Evolutionary conservation across 2,797 vertebrate genomes (phyloP).

Genomic region (Dendrocincla fuliginosa): DNA sequence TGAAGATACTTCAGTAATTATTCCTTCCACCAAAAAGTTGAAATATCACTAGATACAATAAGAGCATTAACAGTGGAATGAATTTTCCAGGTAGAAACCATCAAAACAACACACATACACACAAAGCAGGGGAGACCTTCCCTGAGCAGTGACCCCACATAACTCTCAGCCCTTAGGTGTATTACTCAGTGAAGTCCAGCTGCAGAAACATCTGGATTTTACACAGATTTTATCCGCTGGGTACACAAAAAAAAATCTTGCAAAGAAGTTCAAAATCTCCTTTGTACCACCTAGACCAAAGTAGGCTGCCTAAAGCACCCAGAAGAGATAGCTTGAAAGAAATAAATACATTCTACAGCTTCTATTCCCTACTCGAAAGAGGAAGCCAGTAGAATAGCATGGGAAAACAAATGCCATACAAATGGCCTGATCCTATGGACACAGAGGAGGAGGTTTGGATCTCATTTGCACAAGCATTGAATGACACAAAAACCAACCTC

Average conservation of each 20-base stretch:
- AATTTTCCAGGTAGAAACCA: not conserved
- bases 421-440: not conserved
- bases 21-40: not conserved
- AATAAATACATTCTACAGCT: not conserved
- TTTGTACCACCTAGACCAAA: not conserved
- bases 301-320: not conserved
- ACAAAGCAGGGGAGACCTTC: not conserved
- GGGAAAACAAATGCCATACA: not conserved
- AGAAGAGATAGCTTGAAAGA: not conserved
- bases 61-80: not conserved
- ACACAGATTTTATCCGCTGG: not conserved
- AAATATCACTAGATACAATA: not conserved
- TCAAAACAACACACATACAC: fast-evolving
- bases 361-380: not conserved
- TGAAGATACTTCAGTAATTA: not conserved
- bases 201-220: not conserved
- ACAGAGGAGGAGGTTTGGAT: not conserved
- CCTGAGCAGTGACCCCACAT: not conserved
- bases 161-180: not conserved
- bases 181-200: not conserved
- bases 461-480: not conserved
- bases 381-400: not conserved
- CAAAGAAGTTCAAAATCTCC: not conserved
- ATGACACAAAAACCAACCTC: not conserved
- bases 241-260: not conserved